Evolutionary conservation across 2,113 vertebrate species (phyloP), one percentile per base, ranked within the genome.

Genomic region (Aegithalos caudatus): DNA sequence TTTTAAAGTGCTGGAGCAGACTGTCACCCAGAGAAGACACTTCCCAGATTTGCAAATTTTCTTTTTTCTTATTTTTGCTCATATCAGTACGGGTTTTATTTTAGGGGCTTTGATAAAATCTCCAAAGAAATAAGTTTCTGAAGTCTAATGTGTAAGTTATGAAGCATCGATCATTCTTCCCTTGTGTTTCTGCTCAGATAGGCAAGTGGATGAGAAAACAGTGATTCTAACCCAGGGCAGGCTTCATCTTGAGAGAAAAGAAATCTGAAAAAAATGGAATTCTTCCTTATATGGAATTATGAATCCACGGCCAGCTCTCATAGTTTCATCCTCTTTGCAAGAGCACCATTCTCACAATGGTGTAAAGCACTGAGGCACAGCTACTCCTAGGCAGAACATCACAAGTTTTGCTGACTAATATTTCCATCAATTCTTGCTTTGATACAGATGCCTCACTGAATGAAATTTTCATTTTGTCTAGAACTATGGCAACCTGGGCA

Each of bases 391-490:
- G 76, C 88, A 93, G 64, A 95, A 33, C 88, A 88, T 64, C 88
- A 84, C 60, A 86, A 78, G 72, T 61, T 96, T 48, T 94, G 88
- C 85, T 96, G 92, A 94, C 72, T 92, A 88, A 93, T 88, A 92
- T 92, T 97, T 96, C 92, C 92, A 96, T 86, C 3, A 6, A 51
- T 84, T 42, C 76, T 79, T 5, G 1, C 85, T 92, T 78, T 71
- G 79, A 94, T 96, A 38, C 94, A 65, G 81, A 97, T 94, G 88
- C 82, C 82, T 95, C 15, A 0, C 48, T 74, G 88, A 94, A 88
- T 79, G 84, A 94, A 85, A 84, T 96, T 81, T 86, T 93, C 90
- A 94, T 97, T 96, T 88, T 91, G 92, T 96, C 94, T 96, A 93
- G 37, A 96, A 16, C 96, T 96, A 93, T 97, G 93, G 82, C 77